Percentiles rank a stretch among this genome's conserved stretches.
Evolutionary conservation across 1,140 invertebrate genomes (phyloP).

Genomic region (Drosophila teissieri): DNA sequence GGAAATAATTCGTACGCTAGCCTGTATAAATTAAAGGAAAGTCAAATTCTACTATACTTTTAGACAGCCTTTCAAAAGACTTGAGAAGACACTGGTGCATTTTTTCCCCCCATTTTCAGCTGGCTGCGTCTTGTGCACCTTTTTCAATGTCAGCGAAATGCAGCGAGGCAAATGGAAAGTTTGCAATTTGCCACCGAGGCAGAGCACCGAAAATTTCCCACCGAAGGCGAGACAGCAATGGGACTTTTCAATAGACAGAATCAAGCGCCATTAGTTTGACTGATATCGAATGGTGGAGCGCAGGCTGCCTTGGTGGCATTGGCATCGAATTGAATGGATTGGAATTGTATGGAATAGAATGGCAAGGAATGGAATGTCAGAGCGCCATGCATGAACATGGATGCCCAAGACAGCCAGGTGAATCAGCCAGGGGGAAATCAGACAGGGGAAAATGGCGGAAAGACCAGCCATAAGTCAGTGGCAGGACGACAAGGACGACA

Average conservation of each 20-base stretch:
- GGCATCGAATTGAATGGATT: constrained; percentile 34
- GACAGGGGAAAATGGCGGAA: constrained; percentile 1
- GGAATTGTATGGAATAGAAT: constrained; percentile 4
- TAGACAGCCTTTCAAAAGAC: neutral
- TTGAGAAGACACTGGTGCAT: neutral
- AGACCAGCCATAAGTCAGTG: constrained; percentile 58
- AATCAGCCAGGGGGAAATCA: neutral
- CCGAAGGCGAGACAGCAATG: constrained; percentile 21
- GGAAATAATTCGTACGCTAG: neutral
- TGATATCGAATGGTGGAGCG: constrained; percentile 51
- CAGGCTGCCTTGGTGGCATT: constrained; percentile 17
- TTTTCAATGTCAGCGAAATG: constrained; percentile 69
- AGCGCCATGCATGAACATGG: constrained; percentile 58
- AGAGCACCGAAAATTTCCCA: too few species aligned
- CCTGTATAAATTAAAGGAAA: neutral
- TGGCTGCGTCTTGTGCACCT: constrained; percentile 15
- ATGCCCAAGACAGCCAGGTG: constrained; percentile 13
- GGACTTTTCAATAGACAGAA: constrained; percentile 67
- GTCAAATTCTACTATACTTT: neutral
- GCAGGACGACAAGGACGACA: constrained; percentile 27
- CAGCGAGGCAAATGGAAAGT: constrained; percentile 30
- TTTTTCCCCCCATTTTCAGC: neutral
- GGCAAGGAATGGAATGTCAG: constrained; percentile 31
- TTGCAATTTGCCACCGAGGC: constrained; percentile 34
- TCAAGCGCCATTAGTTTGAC: constrained; percentile 71